phyloP scores from a whole-genome alignment of 92 coral and sea anemone species.

The Montipora capitata region DNA sequence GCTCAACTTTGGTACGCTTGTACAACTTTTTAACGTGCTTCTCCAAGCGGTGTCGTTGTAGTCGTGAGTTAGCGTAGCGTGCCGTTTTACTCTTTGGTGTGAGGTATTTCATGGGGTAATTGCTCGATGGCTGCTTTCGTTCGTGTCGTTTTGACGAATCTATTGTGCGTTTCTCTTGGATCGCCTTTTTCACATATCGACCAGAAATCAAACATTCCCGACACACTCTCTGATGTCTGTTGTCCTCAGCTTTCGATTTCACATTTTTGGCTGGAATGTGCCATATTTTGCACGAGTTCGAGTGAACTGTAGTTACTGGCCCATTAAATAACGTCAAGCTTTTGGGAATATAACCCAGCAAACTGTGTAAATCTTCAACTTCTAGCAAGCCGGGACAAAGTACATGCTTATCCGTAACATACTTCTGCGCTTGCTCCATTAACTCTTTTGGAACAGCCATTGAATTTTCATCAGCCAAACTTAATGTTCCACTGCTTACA shows the following conservation, averaged over 20 bases:
- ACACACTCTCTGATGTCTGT: neutral
- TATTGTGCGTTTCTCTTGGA: neutral
- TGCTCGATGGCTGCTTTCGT: neutral
- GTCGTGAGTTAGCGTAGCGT: neutral
- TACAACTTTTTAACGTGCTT: conserved; percentile 12
- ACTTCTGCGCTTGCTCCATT: too few species aligned
- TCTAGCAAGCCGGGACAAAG: too few species aligned
- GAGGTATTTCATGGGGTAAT: neutral
- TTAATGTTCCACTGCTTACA: too few species aligned
- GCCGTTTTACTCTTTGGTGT: neutral
- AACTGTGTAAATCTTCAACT: too few species aligned
- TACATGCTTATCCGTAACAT: too few species aligned
- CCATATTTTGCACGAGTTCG: too few species aligned
- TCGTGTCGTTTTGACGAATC: neutral
- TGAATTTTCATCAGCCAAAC: too few species aligned
- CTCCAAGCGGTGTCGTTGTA: neutral
- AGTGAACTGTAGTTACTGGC: too few species aligned
- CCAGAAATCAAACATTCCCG: neutral
- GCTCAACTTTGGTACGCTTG: conserved; percentile 18
- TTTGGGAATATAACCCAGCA: too few species aligned
- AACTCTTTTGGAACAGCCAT: too few species aligned
- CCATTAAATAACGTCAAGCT: too few species aligned
- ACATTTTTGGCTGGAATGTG: too few species aligned
- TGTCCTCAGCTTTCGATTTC: neutral
- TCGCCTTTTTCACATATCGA: neutral